Conservation (phyloP, 2,113 vertebrate species). For the Onychorhynchus coronatus region DNA sequence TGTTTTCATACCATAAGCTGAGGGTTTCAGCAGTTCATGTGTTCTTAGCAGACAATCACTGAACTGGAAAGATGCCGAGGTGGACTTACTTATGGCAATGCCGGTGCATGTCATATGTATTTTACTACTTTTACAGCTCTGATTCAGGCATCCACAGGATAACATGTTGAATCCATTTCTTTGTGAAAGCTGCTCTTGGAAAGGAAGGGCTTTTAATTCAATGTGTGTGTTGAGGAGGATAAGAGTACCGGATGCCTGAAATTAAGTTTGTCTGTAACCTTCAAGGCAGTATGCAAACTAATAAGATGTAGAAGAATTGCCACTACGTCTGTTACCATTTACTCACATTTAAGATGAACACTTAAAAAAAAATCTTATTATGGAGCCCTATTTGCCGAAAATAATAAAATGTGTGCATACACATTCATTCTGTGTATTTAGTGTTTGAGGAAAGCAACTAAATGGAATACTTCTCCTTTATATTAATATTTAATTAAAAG, state of each 20-base stretch:
- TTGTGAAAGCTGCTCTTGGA: neutral
- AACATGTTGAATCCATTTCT: neutral
- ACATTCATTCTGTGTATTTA: neutral
- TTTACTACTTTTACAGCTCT: neutral
- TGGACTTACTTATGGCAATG: neutral
- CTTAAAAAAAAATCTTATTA: neutral
- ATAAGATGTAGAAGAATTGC: neutral
- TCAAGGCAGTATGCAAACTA: neutral
- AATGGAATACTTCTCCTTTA: neutral
- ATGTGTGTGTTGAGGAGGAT: neutral
- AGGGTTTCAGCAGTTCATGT: neutral
- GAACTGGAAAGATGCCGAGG: neutral
- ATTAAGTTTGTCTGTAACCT: constrained; percentile 50
- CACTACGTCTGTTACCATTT: neutral
- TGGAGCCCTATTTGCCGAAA: neutral
- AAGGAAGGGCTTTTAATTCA: constrained; percentile 28
- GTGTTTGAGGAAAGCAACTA: neutral
- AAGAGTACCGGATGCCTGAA: neutral
- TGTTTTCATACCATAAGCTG: neutral
- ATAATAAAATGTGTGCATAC: neutral
- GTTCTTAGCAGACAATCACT: neutral
- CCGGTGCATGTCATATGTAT: neutral
- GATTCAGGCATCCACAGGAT: neutral
- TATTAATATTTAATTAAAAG: constrained; percentile 54
- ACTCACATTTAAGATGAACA: neutral